Evolutionary conservation across 2,113 vertebrate species (phyloP).

Genomic region (Campylomormyrus tamandua): DNA sequence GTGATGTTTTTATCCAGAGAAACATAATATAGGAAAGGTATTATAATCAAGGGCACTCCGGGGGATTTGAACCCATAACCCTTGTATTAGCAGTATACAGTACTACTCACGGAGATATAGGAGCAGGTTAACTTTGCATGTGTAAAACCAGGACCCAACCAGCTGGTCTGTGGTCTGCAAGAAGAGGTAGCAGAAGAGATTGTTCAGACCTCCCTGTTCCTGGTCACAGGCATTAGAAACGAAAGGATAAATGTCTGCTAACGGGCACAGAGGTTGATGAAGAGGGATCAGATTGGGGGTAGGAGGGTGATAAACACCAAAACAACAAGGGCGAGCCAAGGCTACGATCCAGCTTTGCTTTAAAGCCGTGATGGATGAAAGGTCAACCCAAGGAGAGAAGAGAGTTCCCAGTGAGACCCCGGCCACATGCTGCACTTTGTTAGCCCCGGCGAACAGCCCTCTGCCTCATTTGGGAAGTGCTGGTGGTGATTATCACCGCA

Average conservation of each 20-base stretch:
- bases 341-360: conserved; percentile 24
- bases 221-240: background rate
- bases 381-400: background rate
- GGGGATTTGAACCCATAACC: background rate
- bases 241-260: background rate
- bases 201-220: background rate
- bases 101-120: background rate
- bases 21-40: background rate
- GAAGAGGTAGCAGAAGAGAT: background rate
- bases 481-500: conserved; percentile 69
- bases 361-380: conserved; percentile 79
- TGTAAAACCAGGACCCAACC: background rate
- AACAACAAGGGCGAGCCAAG: background rate
- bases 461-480: conserved; percentile 79
- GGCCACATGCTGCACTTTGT: conserved; percentile 80
- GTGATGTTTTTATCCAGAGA: background rate
- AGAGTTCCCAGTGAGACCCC: conserved; percentile 27
- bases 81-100: background rate
- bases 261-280: background rate
- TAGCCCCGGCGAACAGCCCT: conserved; percentile 80
- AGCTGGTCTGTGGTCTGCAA: background rate
- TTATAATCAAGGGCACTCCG: background rate
- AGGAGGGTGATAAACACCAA: background rate
- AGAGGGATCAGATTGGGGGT: background rate
- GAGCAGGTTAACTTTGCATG: background rate